phyloP scores from a whole-genome alignment of 2,888 invertebrate species.

The Caenorhabditis plicata region DNA sequence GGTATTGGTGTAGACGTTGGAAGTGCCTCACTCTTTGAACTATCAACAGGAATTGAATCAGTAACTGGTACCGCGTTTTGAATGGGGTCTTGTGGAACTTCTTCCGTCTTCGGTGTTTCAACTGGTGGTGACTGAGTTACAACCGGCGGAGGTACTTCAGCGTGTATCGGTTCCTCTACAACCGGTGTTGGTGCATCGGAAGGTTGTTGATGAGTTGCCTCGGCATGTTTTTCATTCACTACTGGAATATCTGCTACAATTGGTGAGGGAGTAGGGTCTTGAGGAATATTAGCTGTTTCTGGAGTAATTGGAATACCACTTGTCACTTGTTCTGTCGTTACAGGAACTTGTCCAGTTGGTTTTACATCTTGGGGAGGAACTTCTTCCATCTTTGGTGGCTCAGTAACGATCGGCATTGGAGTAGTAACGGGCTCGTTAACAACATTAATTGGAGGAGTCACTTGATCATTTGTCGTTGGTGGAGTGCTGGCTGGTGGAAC shows the following conservation, averaged over 20 bases:
- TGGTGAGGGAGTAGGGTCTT: not conserved
- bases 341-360: not conserved
- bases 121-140: conserved; percentile 2
- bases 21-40: conserved; percentile 8
- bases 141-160: not conserved
- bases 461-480: not conserved
- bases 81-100: conserved; percentile 5
- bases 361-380: not conserved
- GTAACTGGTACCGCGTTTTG: conserved; percentile 2
- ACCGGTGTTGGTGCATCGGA: conserved; percentile 1
- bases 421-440: conserved; percentile 3
- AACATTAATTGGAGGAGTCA: not conserved
- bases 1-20: conserved; percentile 1
- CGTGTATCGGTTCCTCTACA: conserved; percentile 1
- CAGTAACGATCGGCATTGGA: conserved; percentile 1
- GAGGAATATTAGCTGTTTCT: not conserved
- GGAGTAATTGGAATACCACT: no score
- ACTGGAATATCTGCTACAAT: not conserved
- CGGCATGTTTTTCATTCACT: no score
- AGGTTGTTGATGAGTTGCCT: no score
- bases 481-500: not conserved
- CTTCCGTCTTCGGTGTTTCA: not conserved
- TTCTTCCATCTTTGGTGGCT: conserved; percentile 3
- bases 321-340: not conserved
- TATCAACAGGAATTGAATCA: conserved; percentile 2